Evolutionary conservation across 2,888 invertebrate genomes (phyloP).

Genomic region (Aquatica leii): DNA sequence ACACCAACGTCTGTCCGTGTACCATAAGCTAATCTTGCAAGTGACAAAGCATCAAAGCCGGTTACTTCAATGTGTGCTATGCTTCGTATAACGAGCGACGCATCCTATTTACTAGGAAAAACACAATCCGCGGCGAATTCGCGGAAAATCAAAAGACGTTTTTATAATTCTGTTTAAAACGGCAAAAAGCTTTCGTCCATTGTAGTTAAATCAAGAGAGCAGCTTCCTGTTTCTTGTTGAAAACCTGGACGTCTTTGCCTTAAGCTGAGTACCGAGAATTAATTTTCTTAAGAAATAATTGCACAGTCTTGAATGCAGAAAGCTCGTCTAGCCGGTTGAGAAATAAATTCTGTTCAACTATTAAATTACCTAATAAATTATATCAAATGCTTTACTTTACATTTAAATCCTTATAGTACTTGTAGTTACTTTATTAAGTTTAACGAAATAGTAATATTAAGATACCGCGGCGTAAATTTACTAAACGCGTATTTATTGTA

Average conservation of each 20-base stretch:
- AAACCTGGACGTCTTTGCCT: slow-evolving; percentile 17
- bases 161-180: neutral
- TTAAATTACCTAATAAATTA: slow-evolving; percentile 28
- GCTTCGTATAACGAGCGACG: slow-evolving; percentile 8
- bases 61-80: slow-evolving; percentile 25
- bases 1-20: slow-evolving; percentile 41
- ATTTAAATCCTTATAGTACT: slow-evolving; percentile 5
- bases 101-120: slow-evolving; percentile 26
- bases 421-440: slow-evolving; percentile 14
- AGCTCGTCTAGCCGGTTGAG: slow-evolving; percentile 20
- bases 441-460: slow-evolving; percentile 14
- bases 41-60: slow-evolving; percentile 34
- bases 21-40: slow-evolving; percentile 41
- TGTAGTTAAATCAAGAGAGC: slow-evolving; percentile 18
- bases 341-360: slow-evolving; percentile 21
- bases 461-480: slow-evolving; percentile 9
- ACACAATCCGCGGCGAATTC: slow-evolving; percentile 16
- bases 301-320: slow-evolving; percentile 16
- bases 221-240: slow-evolving; percentile 20
- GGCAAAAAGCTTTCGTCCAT: slow-evolving; percentile 2
- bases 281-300: slow-evolving; percentile 24
- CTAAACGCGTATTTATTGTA: too few species aligned
- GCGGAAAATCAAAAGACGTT: slow-evolving; percentile 22
- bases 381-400: slow-evolving; percentile 15
- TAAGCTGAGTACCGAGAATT: slow-evolving; percentile 17